Percentiles rank a stretch among this genome's conserved stretches.
Evolutionary conservation across 2,888 invertebrate genomes (phyloP).

Genomic region (Matsumyia berberina): DNA sequence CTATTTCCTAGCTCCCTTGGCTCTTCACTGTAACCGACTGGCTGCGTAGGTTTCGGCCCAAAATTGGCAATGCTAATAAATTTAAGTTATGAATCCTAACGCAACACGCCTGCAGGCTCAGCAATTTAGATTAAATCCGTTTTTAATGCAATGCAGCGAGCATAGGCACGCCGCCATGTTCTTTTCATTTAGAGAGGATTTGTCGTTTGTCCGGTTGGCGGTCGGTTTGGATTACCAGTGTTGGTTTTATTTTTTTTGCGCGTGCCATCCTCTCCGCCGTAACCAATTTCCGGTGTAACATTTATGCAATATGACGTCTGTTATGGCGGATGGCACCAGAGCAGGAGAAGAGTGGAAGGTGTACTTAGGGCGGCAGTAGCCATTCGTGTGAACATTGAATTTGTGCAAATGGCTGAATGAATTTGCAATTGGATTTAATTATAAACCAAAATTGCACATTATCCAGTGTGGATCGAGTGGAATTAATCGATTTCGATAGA

Average conservation of each 20-base stretch:
- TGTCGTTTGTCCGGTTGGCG: constrained; percentile 24
- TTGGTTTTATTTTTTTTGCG: constrained; percentile 36
- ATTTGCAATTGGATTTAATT: constrained; percentile 73
- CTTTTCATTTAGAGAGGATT: constrained; percentile 24
- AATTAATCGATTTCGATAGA: constrained; percentile 68
- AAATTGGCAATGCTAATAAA: constrained; percentile 62
- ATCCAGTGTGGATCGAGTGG: constrained; percentile 66
- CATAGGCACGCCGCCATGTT: constrained; percentile 6
- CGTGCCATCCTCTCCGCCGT: constrained; percentile 4
- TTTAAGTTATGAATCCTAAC: constrained; percentile 68
- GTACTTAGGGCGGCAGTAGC: too few species aligned
- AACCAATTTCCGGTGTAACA: constrained; percentile 54
- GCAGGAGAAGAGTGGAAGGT: neutral
- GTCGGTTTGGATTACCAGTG: constrained; percentile 20
- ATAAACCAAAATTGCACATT: constrained; percentile 75
- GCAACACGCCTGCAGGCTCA: constrained; percentile 50
- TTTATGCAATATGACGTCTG: constrained; percentile 47
- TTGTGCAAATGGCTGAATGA: constrained; percentile 71
- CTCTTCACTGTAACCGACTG: constrained; percentile 1
- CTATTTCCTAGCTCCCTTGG: constrained; percentile 11
- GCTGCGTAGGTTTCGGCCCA: neutral
- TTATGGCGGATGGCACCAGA: neutral
- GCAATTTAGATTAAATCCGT: constrained; percentile 73
- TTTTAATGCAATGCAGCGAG: constrained; percentile 46
- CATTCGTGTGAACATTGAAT: constrained; percentile 59